Conservation (phyloP, 2,888 invertebrate species). For the Beris chalybata region DNA sequence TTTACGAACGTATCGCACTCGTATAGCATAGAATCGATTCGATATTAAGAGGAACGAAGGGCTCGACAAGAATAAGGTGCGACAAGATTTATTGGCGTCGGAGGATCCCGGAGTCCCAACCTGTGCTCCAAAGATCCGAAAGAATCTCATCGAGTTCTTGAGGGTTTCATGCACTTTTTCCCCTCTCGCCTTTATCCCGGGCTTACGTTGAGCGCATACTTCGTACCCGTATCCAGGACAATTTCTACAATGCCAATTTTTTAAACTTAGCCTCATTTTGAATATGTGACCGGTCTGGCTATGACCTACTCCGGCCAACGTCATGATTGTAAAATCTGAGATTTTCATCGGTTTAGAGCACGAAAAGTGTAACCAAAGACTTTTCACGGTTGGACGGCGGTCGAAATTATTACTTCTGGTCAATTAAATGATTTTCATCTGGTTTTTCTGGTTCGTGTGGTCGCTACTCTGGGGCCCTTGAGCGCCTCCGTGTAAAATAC, state of each 20-base stretch:
- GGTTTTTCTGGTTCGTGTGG: conserved; percentile 1
- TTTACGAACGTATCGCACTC: no score
- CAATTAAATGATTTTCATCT: conserved; percentile 38
- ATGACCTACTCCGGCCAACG: not conserved
- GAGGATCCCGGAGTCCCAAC: conserved; percentile 22
- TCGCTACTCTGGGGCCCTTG: conserved; percentile 7
- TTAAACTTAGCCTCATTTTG: no score
- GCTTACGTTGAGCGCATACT: not conserved
- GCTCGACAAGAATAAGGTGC: conserved; percentile 32
- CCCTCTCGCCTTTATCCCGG: not conserved
- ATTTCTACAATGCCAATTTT: no score
- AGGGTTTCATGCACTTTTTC: conserved; percentile 31
- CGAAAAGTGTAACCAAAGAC: conserved; percentile 35
- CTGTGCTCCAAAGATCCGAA: conserved; percentile 4
- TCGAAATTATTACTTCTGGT: conserved; percentile 37
- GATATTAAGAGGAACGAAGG: conserved; percentile 9
- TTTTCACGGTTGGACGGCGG: conserved; percentile 36
- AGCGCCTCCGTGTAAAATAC: not conserved
- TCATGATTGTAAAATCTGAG: conserved; percentile 6
- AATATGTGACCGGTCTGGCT: no score
- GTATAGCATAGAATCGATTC: not conserved
- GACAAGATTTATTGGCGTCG: conserved; percentile 37
- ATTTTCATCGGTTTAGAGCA: conserved; percentile 25
- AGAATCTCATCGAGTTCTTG: not conserved
- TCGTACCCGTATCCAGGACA: no score